Evolutionary conservation across 2,888 invertebrate species (phyloP).

Genomic region (Standfussiana lucernea): DNA sequence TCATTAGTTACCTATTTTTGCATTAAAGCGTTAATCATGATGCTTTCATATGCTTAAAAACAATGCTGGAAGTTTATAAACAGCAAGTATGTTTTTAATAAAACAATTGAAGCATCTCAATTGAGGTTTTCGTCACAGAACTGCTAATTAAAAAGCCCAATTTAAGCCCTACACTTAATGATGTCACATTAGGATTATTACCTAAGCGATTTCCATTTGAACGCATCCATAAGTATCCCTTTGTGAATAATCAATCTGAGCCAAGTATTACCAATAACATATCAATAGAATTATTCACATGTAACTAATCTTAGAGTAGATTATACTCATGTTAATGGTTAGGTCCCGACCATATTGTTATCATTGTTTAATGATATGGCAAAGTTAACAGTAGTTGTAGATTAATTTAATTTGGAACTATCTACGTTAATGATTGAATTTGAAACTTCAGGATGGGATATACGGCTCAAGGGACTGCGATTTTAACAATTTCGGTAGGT

Average conservation of each 20-base stretch:
- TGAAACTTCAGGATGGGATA: neutral
- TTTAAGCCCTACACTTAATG: neutral
- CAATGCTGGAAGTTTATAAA: neutral
- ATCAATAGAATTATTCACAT: conserved; percentile 38
- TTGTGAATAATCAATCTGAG: neutral
- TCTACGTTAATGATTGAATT: conserved; percentile 19
- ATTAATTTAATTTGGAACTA: conserved; percentile 33
- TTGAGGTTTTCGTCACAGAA: neutral
- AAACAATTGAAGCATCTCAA: neutral
- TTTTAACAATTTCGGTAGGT: neutral
- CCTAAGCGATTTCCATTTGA: neutral
- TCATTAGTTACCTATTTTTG: neutral
- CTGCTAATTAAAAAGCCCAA: neutral
- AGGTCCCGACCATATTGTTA: conserved; percentile 13
- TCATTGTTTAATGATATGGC: conserved; percentile 34
- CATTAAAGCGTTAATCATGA: neutral
- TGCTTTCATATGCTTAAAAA: neutral
- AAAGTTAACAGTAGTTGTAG: neutral
- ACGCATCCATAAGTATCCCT: neutral
- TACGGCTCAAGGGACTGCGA: neutral
- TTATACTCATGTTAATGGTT: conserved; percentile 6
- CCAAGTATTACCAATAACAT: conserved; percentile 6
- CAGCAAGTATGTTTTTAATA: too few relatives aligned
- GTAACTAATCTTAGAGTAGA: conserved; percentile 43
- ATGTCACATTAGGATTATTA: neutral